phyloP scores from a whole-genome alignment of 2,113 vertebrate species.

The Chunga burmeisteri region DNA sequence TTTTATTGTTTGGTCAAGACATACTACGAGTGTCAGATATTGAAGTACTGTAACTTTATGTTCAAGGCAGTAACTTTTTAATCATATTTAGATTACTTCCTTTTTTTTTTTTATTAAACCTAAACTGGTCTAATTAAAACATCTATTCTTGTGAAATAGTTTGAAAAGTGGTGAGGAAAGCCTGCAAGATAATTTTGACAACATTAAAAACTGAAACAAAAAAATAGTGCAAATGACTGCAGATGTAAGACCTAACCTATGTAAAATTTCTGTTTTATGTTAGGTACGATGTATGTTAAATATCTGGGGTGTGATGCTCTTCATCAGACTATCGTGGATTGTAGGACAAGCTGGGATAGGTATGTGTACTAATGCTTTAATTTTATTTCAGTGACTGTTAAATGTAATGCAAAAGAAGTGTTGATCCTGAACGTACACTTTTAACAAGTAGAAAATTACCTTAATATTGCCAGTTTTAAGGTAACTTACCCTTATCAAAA shows the following conservation, averaged over 20 bases:
- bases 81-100: neutral
- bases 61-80: neutral
- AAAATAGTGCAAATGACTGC: neutral
- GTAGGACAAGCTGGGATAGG: conserved; percentile 97
- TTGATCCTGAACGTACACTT: neutral
- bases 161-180: neutral
- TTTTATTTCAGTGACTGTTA: neutral
- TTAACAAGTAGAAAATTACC: neutral
- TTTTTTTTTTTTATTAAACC: neutral
- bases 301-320: conserved; percentile 99
- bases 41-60: neutral
- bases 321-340: conserved; percentile 98
- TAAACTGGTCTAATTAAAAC: neutral
- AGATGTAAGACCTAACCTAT: neutral
- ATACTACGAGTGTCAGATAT: neutral
- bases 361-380: conserved; percentile 60
- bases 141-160: neutral
- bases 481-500: neutral
- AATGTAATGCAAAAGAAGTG: neutral
- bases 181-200: neutral
- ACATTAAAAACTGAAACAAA: neutral
- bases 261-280: neutral
- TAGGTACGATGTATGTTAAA: conserved; percentile 99
- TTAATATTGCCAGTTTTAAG: neutral
- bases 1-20: neutral